phyloP scores from a whole-genome alignment of 2,797 vertebrate species.

The Microctenopoma stevenorrisi region DNA sequence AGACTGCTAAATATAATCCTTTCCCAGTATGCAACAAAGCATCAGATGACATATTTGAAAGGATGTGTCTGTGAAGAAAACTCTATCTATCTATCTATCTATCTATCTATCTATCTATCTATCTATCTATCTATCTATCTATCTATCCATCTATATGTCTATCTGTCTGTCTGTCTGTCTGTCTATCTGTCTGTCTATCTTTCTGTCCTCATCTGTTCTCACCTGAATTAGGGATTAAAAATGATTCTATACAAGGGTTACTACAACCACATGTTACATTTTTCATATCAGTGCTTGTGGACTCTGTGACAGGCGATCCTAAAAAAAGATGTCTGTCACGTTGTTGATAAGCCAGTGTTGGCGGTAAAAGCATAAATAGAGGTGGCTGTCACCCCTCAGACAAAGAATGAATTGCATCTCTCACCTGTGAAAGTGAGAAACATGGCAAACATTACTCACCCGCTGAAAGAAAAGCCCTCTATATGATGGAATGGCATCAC shows the following conservation, averaged over 20 bases:
- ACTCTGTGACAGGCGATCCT: constrained; percentile 14
- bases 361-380: constrained; percentile 56
- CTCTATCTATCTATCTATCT: neutral
- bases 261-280: constrained; percentile 1
- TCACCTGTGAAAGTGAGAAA: constrained; percentile 71
- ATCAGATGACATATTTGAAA: constrained; percentile 49
- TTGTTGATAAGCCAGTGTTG: constrained; percentile 42
- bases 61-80: neutral
- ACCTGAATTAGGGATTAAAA: neutral
- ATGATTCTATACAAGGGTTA: neutral
- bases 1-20: constrained; percentile 18
- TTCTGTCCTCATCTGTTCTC: neutral
- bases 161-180: neutral
- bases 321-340: constrained; percentile 51
- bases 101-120: constrained; percentile 5
- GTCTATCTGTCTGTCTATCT: no score
- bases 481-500: constrained; percentile 79
- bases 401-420: constrained; percentile 55
- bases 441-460: constrained; percentile 63
- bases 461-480: constrained; percentile 64
- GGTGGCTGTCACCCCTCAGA: constrained; percentile 46
- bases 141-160: neutral
- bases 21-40: constrained; percentile 29
- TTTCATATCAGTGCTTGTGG: constrained; percentile 27
- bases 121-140: neutral